Percentiles rank a stretch among this genome's conserved stretches.
Evolutionary conservation across 2,888 invertebrate species (phyloP).

Genomic region (Chymomyza procnemis): DNA sequence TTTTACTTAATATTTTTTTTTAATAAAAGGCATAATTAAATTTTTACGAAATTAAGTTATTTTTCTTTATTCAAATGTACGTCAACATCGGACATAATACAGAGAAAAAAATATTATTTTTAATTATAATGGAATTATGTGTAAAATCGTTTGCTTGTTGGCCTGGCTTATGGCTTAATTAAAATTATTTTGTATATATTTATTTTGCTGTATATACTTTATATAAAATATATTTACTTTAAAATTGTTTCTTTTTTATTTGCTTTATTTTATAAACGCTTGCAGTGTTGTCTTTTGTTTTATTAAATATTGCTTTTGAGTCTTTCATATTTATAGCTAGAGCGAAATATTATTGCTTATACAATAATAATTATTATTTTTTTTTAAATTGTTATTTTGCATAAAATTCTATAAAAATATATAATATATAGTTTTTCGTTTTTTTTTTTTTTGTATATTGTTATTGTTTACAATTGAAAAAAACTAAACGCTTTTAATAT

Average conservation of each 20-base stretch:
- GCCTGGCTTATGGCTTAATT: conserved; percentile 26
- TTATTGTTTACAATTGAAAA: background rate
- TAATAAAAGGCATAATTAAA: background rate
- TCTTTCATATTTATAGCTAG: conserved; percentile 61
- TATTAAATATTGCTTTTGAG: conserved; percentile 74
- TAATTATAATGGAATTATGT: background rate
- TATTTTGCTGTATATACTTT: background rate
- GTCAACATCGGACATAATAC: background rate
- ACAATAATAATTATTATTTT: too few species aligned
- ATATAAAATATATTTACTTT: conserved; percentile 6
- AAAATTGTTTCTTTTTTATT: background rate
- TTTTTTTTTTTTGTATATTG: conserved; percentile 3
- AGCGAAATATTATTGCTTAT: conserved; percentile 14
- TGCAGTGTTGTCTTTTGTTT: conserved; percentile 15
- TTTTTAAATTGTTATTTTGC: conserved; percentile 1
- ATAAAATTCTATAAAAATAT: conserved; percentile 33
- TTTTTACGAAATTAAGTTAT: background rate
- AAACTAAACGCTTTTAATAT: background rate
- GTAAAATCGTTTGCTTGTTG: conserved; percentile 4
- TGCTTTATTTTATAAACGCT: conserved; percentile 26
- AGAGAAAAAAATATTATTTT: conserved; percentile 5
- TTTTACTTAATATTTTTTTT: too few species aligned
- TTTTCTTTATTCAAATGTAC: background rate
- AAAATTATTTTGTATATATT: conserved; percentile 36
- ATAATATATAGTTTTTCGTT: conserved; percentile 22